Evolutionary conservation across 2,113 vertebrate species (phyloP).

Genomic region (Talpa occidentalis): DNA sequence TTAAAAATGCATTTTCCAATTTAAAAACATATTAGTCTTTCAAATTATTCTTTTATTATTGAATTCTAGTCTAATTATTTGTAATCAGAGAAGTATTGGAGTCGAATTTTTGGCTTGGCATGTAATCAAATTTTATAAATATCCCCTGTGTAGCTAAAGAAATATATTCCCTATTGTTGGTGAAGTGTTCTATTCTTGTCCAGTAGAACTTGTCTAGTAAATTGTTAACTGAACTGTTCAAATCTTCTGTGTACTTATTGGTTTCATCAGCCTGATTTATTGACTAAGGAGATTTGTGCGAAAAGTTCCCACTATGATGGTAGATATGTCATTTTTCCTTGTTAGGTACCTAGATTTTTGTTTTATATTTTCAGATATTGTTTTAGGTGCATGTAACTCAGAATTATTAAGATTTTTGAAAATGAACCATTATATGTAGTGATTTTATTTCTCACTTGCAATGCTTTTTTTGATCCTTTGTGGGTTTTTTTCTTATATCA

Average conservation of each 20-base stretch:
- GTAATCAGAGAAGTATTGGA: background rate
- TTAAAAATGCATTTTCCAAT: background rate
- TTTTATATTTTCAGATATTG: background rate
- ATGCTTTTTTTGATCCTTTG: background rate
- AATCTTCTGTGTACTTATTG: background rate
- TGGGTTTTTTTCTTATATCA: background rate
- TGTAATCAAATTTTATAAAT: background rate
- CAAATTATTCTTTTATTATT: background rate
- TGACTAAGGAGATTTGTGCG: background rate
- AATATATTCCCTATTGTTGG: background rate
- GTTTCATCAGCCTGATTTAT: background rate
- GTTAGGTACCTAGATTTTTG: background rate
- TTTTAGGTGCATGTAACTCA: background rate
- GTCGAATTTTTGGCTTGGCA: background rate
- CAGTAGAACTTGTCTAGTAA: background rate
- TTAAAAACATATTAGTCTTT: background rate
- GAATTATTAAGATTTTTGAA: background rate
- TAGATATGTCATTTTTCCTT: background rate
- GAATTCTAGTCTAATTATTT: background rate
- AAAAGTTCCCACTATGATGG: background rate
- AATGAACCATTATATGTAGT: background rate
- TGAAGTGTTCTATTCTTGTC: background rate
- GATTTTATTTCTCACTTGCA: background rate
- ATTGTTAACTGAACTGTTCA: background rate
- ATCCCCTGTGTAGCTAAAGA: background rate